Evolutionary conservation across 2,888 invertebrate genomes (phyloP).

Genomic region (Apoderus coryli): DNA sequence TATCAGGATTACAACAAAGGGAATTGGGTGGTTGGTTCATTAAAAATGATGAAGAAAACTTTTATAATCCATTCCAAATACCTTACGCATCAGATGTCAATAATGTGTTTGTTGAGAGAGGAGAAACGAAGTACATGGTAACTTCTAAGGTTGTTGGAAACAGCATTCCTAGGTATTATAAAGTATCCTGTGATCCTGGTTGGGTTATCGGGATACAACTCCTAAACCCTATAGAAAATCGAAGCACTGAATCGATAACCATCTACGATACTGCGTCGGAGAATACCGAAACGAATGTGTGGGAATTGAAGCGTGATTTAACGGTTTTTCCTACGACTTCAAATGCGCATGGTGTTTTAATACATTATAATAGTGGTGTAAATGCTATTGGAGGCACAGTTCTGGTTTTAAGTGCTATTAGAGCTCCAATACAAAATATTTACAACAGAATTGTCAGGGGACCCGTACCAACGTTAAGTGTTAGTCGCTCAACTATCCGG

Average conservation of each 20-base stretch:
- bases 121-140: slow-evolving; percentile 67
- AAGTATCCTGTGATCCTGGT: slow-evolving; percentile 59
- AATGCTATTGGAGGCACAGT: slow-evolving; percentile 73
- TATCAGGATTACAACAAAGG: slow-evolving; percentile 69
- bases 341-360: slow-evolving; percentile 62
- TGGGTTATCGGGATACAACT: slow-evolving; percentile 81
- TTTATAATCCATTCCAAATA: slow-evolving; percentile 58
- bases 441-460: slow-evolving; percentile 62
- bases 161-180: slow-evolving; percentile 41
- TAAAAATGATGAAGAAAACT: slow-evolving; percentile 52
- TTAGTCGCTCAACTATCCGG: slow-evolving; percentile 60
- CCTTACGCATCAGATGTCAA: slow-evolving; percentile 43
- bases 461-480: slow-evolving; percentile 59
- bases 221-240: slow-evolving; percentile 78
- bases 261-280: slow-evolving; percentile 63
- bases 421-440: slow-evolving; percentile 58
- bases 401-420: slow-evolving; percentile 57
- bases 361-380: slow-evolving; percentile 66
- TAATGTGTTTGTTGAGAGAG: slow-evolving; percentile 25
- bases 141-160: slow-evolving; percentile 50
- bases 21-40: slow-evolving; percentile 89
- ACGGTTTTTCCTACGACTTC: slow-evolving; percentile 84
- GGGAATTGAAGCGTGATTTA: slow-evolving; percentile 70
- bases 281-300: slow-evolving; percentile 48
- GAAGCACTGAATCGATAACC: slow-evolving; percentile 70